A percentile compares a stretch with the other conserved stretches of the same genome.
These are phyloP conservation scores for Gymnopithys bicolor DNA, from an alignment of 2,797 vertebrate genomes.

Conservation along the genomic window DNA sequence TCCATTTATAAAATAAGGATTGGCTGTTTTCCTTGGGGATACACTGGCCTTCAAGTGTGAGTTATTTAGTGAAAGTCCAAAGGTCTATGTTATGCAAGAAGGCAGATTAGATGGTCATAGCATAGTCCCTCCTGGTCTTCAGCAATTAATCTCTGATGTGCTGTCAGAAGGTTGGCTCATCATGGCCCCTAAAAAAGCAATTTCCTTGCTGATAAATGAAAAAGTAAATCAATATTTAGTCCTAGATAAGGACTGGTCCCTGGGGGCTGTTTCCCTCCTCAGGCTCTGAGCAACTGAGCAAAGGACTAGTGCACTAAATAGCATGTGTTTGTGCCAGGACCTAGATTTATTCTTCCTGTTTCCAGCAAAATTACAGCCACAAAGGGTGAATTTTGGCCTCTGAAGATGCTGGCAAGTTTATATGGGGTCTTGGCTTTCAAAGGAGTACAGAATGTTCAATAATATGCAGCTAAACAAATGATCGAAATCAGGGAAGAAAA, in stretches of 20 bases:
- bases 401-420: not conserved
- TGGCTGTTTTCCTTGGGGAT: slow-evolving; percentile 22
- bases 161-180: slow-evolving; percentile 40
- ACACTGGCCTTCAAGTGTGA: slow-evolving; percentile 22
- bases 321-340: not conserved
- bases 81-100: slow-evolving; percentile 52
- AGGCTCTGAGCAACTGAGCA: not conserved
- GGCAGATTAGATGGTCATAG: slow-evolving; percentile 52
- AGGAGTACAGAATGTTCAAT: not conserved
- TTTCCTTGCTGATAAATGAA: slow-evolving; percentile 42
- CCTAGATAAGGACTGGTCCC: not conserved
- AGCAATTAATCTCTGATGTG: slow-evolving; percentile 25
- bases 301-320: not conserved
- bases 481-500: not conserved
- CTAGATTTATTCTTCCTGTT: not conserved
- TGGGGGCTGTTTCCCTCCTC: not conserved
- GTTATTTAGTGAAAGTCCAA: slow-evolving; percentile 4
- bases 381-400: not conserved
- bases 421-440: not conserved
- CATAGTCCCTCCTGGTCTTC: slow-evolving; percentile 24
- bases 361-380: not conserved
- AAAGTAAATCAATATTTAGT: slow-evolving; percentile 41
- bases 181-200: not conserved
- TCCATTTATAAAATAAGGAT: not conserved
- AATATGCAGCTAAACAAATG: not conserved